Evolutionary conservation across 2,888 invertebrate species (phyloP).

Genomic region (Synergus itoensis): DNA sequence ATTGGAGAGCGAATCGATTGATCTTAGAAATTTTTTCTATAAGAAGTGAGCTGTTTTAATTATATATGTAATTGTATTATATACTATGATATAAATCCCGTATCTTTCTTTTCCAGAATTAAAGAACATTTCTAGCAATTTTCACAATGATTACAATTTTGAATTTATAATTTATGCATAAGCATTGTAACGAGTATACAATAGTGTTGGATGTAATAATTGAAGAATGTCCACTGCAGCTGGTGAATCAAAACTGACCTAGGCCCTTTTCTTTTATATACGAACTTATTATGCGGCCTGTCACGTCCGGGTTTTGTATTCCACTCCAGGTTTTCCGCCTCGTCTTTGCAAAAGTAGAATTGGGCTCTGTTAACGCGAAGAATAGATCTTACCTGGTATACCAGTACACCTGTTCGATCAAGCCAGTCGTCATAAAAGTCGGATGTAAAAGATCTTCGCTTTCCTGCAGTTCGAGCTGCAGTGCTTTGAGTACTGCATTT

Average conservation of each 20-base stretch:
- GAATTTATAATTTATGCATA: no score
- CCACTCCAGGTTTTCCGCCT: conserved; percentile 31
- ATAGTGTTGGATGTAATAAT: background rate
- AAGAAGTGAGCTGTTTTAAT: no score
- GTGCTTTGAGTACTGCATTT: background rate
- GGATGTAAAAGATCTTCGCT: conserved; percentile 56
- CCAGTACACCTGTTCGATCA: conserved; percentile 70
- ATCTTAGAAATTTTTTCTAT: no score
- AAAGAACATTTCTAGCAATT: background rate
- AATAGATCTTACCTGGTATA: conserved; percentile 12
- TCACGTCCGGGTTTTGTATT: conserved; percentile 61
- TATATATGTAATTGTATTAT: no score
- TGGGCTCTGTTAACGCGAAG: background rate
- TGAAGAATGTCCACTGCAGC: background rate
- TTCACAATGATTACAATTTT: background rate
- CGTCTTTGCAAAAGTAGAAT: conserved; percentile 48
- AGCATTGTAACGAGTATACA: no score
- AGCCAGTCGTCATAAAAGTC: conserved; percentile 67
- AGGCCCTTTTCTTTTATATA: background rate
- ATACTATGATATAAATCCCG: no score
- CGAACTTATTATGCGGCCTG: conserved; percentile 25
- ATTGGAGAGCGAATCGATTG: no score
- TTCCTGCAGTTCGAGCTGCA: no score
- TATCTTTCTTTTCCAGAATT: no score
- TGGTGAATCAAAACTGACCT: conserved; percentile 29